phyloP scores from a whole-genome alignment of 2,113 vertebrate genomes.

The Myocastor coypus region DNA sequence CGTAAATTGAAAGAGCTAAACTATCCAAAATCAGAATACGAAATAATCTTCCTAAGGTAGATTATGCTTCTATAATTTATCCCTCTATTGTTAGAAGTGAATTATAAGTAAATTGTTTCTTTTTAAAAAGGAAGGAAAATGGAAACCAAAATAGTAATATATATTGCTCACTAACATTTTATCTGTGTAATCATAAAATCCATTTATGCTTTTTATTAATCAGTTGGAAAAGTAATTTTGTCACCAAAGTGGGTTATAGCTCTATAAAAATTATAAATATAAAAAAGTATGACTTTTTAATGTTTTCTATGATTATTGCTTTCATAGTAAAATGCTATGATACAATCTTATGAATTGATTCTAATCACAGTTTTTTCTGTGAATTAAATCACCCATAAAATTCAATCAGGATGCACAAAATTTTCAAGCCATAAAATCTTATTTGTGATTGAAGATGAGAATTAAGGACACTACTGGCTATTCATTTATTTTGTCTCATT shows the following conservation, averaged over 20 bases:
- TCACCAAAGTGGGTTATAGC: slow-evolving; percentile 58
- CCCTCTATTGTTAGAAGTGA: neutral
- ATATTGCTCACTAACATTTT: slow-evolving; percentile 59
- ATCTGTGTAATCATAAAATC: slow-evolving; percentile 56
- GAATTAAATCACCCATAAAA: slow-evolving; percentile 57
- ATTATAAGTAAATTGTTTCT: slow-evolving; percentile 42
- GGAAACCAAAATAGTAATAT: neutral
- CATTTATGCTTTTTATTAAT: slow-evolving; percentile 70
- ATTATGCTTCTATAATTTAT: neutral
- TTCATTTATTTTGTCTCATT: slow-evolving; percentile 46
- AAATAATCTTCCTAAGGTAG: neutral
- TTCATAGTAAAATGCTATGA: slow-evolving; percentile 6
- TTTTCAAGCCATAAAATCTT: slow-evolving; percentile 49
- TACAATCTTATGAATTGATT: slow-evolving; percentile 38
- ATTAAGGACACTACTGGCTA: slow-evolving; percentile 11
- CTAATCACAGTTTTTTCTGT: slow-evolving; percentile 58
- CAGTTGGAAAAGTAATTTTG: slow-evolving; percentile 58
- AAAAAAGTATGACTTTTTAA: neutral
- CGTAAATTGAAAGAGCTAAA: slow-evolving; percentile 48
- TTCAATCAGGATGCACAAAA: slow-evolving; percentile 35
- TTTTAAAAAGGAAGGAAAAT: slow-evolving; percentile 45
- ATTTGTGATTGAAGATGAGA: slow-evolving; percentile 43
- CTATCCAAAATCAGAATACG: neutral
- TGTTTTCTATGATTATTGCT: slow-evolving; percentile 33
- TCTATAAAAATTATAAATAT: slow-evolving; percentile 45